Base-by-base conservation (phyloP, 2,797 vertebrate genomes). In the Fistularia tabacaria region DNA sequence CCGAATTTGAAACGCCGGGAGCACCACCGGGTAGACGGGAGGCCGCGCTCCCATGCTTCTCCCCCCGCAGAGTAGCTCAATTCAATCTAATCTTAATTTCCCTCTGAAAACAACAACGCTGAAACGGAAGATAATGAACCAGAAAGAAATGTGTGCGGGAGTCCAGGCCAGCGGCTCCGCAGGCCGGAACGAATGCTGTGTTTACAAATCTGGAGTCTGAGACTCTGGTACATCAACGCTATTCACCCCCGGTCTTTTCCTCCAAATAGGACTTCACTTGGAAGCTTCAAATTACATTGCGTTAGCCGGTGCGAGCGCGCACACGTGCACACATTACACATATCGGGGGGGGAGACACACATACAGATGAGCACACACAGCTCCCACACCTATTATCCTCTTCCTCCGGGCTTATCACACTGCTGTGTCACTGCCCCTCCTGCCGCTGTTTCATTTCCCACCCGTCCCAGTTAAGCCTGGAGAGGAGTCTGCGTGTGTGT, bases 381-480 rank as follows among this genome's bases (percentile, higher is more conserved):
- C 53, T 62, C 53, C 36, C 59, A 49, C 71, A 65, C 55, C 61
- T 61, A 62, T 78, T 76, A 75, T 77, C 62, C 58, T 54, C 61
- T 61, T 62, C 38, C 51, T 65, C 62, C 53, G 37, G 54, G 67
- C 68, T 79, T 65, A 77, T 65, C 53, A 49, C 8, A 0, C 15
- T 46, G 69, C 69, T 70, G 53, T 74, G 68, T 63, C 67, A 64
- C 64, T 15, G 55, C 54, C 68, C 66, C 62, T 64, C 59, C 69
- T 64, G 61, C 36, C 47, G 15, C 61, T 64, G 60, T 64, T 74
- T 66, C 62, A 69, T 14, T 61, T 66, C 62, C 62, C 57, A 70
- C 69, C 67, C 58, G 71, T 42, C 68, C 60, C 53, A 56, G 64
- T 69, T 62, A 69, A 71, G 64, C 66, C 50, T 15, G 25, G 9